These are phyloP conservation scores for Agrilus biguttatus DNA, from an alignment of 2,888 invertebrate genomes.

Conservation along the genomic window DNA sequence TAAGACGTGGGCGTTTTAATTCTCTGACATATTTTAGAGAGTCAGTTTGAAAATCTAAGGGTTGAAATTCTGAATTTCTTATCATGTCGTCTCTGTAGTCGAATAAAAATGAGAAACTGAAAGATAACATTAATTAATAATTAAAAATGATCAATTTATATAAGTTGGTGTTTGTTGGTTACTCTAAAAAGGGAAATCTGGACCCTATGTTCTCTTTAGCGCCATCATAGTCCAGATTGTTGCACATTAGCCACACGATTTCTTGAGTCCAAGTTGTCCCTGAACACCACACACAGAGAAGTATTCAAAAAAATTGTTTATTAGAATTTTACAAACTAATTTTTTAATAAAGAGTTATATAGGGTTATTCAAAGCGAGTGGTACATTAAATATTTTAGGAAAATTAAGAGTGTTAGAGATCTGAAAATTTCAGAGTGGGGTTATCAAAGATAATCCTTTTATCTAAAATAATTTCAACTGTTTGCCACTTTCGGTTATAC, in stretches of 20 bases:
- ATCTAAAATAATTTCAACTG: too few relatives aligned
- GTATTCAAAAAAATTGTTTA: background rate
- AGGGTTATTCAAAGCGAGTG: too few relatives aligned
- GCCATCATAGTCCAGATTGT: conserved; percentile 42
- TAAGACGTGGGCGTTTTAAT: conserved; percentile 30
- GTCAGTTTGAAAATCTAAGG: conserved; percentile 16
- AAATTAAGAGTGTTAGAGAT: too few relatives aligned
- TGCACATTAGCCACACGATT: conserved; percentile 54
- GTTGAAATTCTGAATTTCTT: conserved; percentile 18
- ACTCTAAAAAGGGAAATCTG: conserved; percentile 61
- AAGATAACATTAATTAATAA: conserved; percentile 9
- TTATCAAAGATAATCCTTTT: too few relatives aligned
- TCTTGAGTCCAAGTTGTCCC: conserved; percentile 71
- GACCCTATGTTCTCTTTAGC: conserved; percentile 40
- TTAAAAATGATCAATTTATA: conserved; percentile 1
- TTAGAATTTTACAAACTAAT: too few relatives aligned
- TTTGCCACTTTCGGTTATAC: too few relatives aligned
- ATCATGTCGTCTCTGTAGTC: conserved; percentile 25
- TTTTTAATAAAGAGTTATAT: too few relatives aligned
- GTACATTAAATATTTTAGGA: too few relatives aligned
- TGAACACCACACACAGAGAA: conserved; percentile 18
- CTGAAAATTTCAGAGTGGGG: too few relatives aligned
- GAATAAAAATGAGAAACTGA: conserved; percentile 27
- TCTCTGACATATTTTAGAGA: conserved; percentile 16
- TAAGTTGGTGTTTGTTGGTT: conserved; percentile 4